These are phyloP conservation scores for Rousettus madagascariensis DNA, from an alignment of 2,797 vertebrate species.

Conservation along the genomic window DNA sequence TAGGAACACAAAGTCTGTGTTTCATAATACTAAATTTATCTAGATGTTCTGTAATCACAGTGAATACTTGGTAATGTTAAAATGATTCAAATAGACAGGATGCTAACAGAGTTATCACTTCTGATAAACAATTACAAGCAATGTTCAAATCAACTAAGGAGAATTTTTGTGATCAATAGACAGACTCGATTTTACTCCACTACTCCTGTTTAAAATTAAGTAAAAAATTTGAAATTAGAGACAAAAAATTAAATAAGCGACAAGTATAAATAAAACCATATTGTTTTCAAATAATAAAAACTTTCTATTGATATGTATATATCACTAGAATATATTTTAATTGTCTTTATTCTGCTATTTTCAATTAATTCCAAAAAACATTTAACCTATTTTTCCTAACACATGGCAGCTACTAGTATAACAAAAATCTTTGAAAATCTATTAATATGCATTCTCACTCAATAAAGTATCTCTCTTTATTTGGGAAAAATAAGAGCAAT, in stretches of 20 bases:
- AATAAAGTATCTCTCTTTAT: neutral
- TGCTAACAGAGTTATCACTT: conserved; percentile 50
- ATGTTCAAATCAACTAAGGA: neutral
- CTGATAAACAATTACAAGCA: neutral
- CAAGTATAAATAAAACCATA: neutral
- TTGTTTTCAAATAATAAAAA: neutral
- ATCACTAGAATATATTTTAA: neutral
- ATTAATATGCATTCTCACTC: neutral
- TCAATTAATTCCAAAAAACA: neutral
- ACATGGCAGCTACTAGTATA: neutral
- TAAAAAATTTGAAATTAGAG: neutral
- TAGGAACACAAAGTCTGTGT: conserved; percentile 56
- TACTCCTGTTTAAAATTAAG: neutral
- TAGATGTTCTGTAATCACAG: conserved; percentile 53
- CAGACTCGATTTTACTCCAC: neutral
- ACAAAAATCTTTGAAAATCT: conserved; percentile 15
- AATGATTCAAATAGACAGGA: conserved; percentile 24
- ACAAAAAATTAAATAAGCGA: neutral
- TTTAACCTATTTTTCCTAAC: conserved; percentile 4
- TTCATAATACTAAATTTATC: conserved; percentile 63
- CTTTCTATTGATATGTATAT: neutral
- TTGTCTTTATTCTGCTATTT: neutral
- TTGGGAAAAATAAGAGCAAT: neutral
- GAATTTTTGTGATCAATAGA: neutral
- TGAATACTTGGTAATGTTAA: conserved; percentile 55